These are phyloP conservation scores for Argentina silus DNA, from an alignment of 2,797 vertebrate genomes.

Conservation along the genomic window DNA sequence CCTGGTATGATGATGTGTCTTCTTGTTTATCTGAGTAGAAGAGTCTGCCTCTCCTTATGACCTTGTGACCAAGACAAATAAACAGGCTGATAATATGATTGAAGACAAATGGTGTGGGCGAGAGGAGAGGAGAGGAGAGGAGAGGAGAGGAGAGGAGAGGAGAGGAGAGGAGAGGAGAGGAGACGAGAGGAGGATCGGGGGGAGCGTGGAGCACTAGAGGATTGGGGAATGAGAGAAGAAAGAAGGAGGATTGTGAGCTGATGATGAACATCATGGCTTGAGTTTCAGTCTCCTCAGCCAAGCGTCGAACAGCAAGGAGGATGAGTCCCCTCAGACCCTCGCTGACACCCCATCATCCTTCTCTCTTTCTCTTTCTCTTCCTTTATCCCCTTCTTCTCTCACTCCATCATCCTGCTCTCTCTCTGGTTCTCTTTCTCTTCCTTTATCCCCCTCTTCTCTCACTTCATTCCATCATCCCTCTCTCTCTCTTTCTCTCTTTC, in stretches of 20 bases:
- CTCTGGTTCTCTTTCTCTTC: neutral
- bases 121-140: neutral
- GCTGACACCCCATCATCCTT: slow-evolving; percentile 7
- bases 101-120: neutral
- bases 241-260: neutral
- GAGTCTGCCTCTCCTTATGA: too few species aligned
- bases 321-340: slow-evolving; percentile 42
- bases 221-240: neutral
- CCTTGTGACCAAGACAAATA: neutral
- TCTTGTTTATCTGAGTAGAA: slow-evolving; percentile 33
- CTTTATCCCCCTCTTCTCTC: neutral
- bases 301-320: slow-evolving; percentile 42
- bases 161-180: neutral
- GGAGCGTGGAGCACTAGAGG: neutral
- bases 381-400: neutral
- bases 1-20: neutral
- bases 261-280: slow-evolving; percentile 33
- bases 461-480: neutral
- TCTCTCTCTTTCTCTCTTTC: slow-evolving; percentile 26
- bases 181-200: neutral
- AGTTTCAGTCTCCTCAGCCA: slow-evolving; percentile 44
- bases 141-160: neutral
- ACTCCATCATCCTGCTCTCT: slow-evolving; percentile 15
- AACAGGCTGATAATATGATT: neutral
- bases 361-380: neutral